Conservation (phyloP, 2,113 vertebrate species). For the Pavo muticus region DNA sequence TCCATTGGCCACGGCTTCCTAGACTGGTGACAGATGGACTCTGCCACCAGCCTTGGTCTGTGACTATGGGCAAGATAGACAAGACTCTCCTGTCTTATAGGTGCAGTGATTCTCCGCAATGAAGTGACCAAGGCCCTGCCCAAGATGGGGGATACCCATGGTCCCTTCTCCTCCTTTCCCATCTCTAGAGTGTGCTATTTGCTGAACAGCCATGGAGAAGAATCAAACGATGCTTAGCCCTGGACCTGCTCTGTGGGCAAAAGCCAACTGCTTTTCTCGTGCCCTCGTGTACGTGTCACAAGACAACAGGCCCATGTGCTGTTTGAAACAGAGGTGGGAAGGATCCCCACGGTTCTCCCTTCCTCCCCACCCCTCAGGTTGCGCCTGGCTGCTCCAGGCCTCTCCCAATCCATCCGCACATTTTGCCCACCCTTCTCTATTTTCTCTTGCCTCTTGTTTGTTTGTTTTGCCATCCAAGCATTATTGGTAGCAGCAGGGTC, state of each 20-base stretch:
- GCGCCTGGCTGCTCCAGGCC: rapidly evolving
- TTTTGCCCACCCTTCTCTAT: background rate
- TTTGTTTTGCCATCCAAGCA: conserved; percentile 25
- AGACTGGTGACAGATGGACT: background rate
- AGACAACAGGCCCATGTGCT: background rate
- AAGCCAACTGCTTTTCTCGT: background rate
- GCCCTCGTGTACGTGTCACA: background rate
- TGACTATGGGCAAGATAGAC: background rate
- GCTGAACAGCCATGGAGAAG: background rate
- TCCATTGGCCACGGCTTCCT: background rate
- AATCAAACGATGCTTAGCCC: background rate
- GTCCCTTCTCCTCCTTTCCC: background rate
- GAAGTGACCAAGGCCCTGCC: background rate
- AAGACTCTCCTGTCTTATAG: too few species aligned
- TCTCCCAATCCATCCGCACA: rapidly evolving
- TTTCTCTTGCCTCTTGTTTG: background rate
- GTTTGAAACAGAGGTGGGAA: background rate
- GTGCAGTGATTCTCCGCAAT: background rate
- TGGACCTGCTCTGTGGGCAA: background rate
- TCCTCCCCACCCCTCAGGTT: background rate
- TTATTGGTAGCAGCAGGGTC: background rate
- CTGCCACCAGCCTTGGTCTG: background rate
- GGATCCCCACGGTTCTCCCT: background rate
- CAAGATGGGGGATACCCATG: background rate
- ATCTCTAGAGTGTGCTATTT: background rate